phyloP scores from a whole-genome alignment of 2,888 invertebrate genomes.

The Harpalus rubripes region DNA sequence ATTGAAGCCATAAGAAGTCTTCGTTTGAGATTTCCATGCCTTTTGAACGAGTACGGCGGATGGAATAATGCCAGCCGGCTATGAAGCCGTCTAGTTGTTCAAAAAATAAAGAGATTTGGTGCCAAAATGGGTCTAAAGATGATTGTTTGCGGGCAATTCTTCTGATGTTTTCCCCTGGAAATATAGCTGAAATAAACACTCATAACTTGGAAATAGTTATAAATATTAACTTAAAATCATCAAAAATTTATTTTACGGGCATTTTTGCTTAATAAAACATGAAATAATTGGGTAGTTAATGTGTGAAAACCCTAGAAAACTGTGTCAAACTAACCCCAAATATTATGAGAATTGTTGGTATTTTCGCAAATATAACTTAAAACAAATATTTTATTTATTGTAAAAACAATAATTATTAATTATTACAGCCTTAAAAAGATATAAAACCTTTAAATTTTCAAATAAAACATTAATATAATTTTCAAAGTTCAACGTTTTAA shows the following conservation, averaged over 20 bases:
- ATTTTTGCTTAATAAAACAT: too few species aligned
- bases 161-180: constrained; percentile 78
- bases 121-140: constrained; percentile 87
- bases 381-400: too few species aligned
- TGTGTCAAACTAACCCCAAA: too few species aligned
- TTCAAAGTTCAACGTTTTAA: not conserved
- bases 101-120: constrained; percentile 89
- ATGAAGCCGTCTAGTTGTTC: constrained; percentile 88
- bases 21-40: constrained; percentile 81
- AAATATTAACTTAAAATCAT: too few species aligned
- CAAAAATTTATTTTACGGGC: too few species aligned
- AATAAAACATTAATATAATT: not conserved
- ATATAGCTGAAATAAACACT: not conserved
- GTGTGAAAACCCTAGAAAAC: too few species aligned
- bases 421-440: not conserved
- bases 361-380: too few species aligned
- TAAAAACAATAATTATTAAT: too few species aligned
- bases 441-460: not conserved
- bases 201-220: too few species aligned
- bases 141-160: constrained; percentile 79
- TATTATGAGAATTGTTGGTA: too few species aligned
- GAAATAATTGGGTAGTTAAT: too few species aligned
- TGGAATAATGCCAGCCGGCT: constrained; percentile 86
- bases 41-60: constrained; percentile 81
- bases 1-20: constrained; percentile 87